phyloP scores from a whole-genome alignment of 1,140 invertebrate species.

The Pseudomyrmex cubaensis region DNA sequence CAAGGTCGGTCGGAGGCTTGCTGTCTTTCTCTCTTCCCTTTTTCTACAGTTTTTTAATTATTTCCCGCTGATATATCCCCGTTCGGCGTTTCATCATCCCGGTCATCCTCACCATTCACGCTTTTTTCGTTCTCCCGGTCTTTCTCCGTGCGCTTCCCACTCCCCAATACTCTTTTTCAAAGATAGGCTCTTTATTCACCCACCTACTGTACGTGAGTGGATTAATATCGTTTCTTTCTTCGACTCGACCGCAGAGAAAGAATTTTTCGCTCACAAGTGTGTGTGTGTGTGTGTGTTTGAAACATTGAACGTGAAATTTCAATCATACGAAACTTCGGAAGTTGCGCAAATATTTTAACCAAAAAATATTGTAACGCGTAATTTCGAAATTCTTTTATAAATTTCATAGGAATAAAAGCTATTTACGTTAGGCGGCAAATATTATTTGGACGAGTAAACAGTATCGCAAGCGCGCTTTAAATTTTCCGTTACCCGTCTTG shows the following conservation, averaged over 20 bases:
- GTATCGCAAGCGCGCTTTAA: background rate
- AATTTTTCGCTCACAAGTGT: background rate
- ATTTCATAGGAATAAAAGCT: background rate
- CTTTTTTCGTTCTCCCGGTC: background rate
- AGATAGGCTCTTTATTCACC: slow-evolving; percentile 35
- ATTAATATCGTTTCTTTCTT: slow-evolving; percentile 23
- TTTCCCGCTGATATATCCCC: slow-evolving; percentile 6
- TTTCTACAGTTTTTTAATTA: slow-evolving; percentile 36
- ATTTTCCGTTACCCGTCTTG: background rate
- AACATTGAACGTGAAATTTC: background rate
- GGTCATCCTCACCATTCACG: background rate
- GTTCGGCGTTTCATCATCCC: background rate
- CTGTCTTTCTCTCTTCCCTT: background rate
- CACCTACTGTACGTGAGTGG: background rate
- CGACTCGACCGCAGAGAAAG: background rate
- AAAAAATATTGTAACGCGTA: background rate
- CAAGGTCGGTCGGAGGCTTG: background rate
- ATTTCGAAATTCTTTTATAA: background rate
- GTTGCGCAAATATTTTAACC: slow-evolving; percentile 1
- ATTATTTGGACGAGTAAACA: slow-evolving; percentile 2
- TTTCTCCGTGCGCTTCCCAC: background rate
- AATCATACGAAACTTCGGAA: background rate
- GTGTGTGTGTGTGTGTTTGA: background rate
- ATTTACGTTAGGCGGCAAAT: background rate
- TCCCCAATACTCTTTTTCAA: slow-evolving; percentile 10